A percentile compares a stretch with the other conserved stretches of the same genome.
Conservation (phyloP, 2,113 vertebrate species). For the Sterna hirundo region DNA sequence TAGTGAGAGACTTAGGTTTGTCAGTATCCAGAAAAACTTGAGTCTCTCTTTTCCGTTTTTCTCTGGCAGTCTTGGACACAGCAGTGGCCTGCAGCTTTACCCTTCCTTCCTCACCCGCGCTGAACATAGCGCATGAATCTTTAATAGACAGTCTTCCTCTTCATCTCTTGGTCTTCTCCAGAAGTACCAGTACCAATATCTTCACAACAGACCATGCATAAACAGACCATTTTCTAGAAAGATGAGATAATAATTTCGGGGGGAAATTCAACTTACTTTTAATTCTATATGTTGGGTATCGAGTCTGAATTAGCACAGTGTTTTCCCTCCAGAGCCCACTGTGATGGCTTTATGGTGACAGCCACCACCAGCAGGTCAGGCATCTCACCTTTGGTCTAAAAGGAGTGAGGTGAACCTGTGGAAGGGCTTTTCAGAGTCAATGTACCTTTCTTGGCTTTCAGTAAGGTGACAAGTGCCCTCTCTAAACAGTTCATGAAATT, state of each 20-base stretch:
- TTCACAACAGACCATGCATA: fast-evolving
- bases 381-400: background rate
- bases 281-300: fast-evolving
- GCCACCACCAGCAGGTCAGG: background rate
- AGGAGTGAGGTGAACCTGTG: background rate
- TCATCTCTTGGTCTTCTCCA: background rate
- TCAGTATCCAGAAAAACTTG: background rate
- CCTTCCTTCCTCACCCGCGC: background rate
- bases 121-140: background rate
- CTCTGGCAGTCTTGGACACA: background rate
- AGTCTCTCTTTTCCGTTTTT: background rate
- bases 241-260: background rate
- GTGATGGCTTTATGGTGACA: background rate
- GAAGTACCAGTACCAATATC: background rate
- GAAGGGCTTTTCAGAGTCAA: background rate
- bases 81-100: background rate
- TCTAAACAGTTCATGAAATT: background rate
- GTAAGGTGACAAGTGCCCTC: background rate
- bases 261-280: background rate
- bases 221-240: background rate
- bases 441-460: background rate
- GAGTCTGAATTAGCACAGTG: background rate
- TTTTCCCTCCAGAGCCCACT: background rate
- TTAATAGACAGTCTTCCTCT: background rate
- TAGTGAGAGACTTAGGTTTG: background rate